A percentile compares a stretch with the other conserved stretches of the same genome.
These are phyloP conservation scores for Sceloporus tristichus DNA, from an alignment of 2,113 vertebrate genomes.

Conservation along the genomic window DNA sequence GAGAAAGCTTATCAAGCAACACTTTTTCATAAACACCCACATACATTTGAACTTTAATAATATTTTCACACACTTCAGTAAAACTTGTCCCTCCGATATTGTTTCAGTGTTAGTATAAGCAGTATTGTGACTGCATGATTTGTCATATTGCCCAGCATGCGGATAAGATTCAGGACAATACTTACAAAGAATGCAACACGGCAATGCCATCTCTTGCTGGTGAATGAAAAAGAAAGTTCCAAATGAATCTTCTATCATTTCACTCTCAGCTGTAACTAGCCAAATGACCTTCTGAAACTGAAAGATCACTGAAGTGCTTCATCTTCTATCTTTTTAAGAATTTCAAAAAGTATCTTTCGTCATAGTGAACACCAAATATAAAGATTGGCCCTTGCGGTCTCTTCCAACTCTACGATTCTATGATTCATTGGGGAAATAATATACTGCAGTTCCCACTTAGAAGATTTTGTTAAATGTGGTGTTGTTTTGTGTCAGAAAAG, in stretches of 20 bases:
- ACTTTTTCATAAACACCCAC: constrained; percentile 61
- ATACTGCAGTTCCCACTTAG: neutral
- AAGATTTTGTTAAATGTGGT: neutral
- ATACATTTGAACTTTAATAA: constrained; percentile 62
- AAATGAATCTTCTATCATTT: constrained; percentile 13
- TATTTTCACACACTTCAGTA: constrained; percentile 40
- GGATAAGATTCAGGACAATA: neutral
- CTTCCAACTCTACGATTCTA: too few species aligned
- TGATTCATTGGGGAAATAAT: neutral
- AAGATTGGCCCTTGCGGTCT: neutral
- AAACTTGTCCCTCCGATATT: constrained; percentile 35
- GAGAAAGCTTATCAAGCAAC: constrained; percentile 50
- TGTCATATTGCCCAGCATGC: rapidly evolving
- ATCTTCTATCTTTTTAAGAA: neutral
- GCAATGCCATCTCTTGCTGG: neutral
- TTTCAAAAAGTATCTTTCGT: neutral
- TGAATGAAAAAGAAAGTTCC: neutral
- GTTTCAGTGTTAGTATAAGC: constrained; percentile 17
- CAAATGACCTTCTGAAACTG: constrained; percentile 1
- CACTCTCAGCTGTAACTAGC: neutral
- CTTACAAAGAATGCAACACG: neutral
- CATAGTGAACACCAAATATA: neutral
- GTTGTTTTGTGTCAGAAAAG: neutral
- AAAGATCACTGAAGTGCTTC: neutral
- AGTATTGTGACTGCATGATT: rapidly evolving